phyloP scores from a whole-genome alignment of 2,113 vertebrate genomes.

The Macquaria ambigua region DNA sequence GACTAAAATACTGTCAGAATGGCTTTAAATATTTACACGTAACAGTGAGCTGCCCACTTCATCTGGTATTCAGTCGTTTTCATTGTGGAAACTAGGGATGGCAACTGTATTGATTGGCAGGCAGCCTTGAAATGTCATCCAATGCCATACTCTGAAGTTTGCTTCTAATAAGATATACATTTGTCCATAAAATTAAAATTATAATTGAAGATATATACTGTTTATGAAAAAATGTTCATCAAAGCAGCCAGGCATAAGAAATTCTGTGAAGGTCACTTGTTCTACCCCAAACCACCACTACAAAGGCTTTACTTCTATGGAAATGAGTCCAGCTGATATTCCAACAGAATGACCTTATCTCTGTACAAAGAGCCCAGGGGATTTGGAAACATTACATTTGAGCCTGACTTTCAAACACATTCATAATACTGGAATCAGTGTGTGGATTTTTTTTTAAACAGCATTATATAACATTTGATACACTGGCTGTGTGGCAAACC shows the following conservation, averaged over 20 bases:
- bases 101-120: neutral
- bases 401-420: slow-evolving; percentile 14
- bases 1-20: neutral
- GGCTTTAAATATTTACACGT: neutral
- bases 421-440: neutral
- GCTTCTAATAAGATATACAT: slow-evolving; percentile 3
- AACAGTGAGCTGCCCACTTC: neutral
- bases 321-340: slow-evolving; percentile 25
- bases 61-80: neutral
- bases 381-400: slow-evolving; percentile 5
- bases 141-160: neutral
- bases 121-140: neutral
- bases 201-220: neutral
- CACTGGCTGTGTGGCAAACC: neutral
- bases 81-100: neutral
- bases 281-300: no score
- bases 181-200: neutral
- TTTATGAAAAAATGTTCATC: neutral
- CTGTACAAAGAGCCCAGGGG: neutral
- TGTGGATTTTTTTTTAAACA: neutral
- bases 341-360: slow-evolving; percentile 25
- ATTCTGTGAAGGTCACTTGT: neutral
- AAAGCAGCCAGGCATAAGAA: neutral
- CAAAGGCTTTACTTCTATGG: slow-evolving; percentile 2
- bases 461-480: neutral